Base-by-base conservation (phyloP, 2,113 vertebrate species). In the Stigmatopora argus region DNA sequence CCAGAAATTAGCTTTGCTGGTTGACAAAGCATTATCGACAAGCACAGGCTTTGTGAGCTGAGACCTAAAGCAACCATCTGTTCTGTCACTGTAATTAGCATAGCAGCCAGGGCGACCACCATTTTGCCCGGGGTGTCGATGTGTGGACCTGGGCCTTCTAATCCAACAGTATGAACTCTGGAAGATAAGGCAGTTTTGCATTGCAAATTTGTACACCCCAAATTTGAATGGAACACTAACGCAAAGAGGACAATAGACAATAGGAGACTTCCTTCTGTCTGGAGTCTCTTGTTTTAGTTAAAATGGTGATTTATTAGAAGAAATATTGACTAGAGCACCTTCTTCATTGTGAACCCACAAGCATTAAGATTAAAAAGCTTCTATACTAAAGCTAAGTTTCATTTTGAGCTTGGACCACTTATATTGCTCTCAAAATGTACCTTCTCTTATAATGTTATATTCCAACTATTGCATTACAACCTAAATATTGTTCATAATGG, bases 71-170 rank as follows among this genome's bases (percentile, higher is more conserved):
- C 52, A 57, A 62, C 83, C 87, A 87, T 87, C 86, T 87, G 86
- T 67, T 74, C 73, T 65, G 74, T 83, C 81, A 66, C 66, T 86
- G 75, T 88, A 84, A 87, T 88, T 84, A 78, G 71, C 69, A 60
- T 72, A 35, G 85, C 85, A 81, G 71, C 82, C 75, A 78, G 81
- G 73, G 80, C 69, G 55, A 78, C 71, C 12, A 34, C 64, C 45
- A 66, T 62, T 76, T 41, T 75, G 81, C 81, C 74, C 62, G 76
- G 73, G 77, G 80, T 75, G 69, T 38, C 0, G 81, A 72, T 75
- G 64, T 66, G 78, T 84, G 84, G 76, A 75, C 72, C 62, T 60
- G 62, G 70, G 74, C 72, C 67, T 71, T 81, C 60, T 71, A 75
- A 74, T 53, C 63, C 75, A 69, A 58, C 34, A 10, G 57, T 11